A percentile compares a stretch with the other conserved stretches of the same genome.
Evolutionary conservation across 2,797 vertebrate species (phyloP).

Genomic region (Philypnodon macrostomus): DNA sequence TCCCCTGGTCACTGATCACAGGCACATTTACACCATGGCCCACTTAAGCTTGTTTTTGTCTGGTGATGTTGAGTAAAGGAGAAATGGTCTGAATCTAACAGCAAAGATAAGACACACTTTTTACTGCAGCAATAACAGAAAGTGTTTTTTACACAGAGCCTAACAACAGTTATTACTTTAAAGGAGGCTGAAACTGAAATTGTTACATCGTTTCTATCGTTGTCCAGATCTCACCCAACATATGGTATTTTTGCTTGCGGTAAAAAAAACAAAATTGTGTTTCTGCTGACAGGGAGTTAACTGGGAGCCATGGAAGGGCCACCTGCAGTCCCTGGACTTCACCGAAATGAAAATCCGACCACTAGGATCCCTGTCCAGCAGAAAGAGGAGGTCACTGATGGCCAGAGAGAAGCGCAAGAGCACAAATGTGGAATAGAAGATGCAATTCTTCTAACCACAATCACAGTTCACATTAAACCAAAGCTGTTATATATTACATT

Average conservation of each 20-base stretch:
- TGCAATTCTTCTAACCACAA: not conserved
- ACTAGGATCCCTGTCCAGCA: conserved; percentile 52
- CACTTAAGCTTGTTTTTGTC: conserved; percentile 45
- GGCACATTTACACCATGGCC: conserved; percentile 16
- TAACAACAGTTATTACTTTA: conserved; percentile 66
- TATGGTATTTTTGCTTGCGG: too few species aligned
- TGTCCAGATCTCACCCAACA: conserved; percentile 43
- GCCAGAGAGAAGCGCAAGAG: conserved; percentile 57
- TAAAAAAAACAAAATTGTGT: too few species aligned
- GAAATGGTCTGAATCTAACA: conserved; percentile 66
- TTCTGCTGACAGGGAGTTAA: conserved; percentile 82
- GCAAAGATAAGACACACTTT: conserved; percentile 60
- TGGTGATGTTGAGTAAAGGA: conserved; percentile 47
- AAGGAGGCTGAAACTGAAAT: conserved; percentile 48
- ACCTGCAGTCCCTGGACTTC: conserved; percentile 85
- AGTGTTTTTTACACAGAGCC: conserved; percentile 60
- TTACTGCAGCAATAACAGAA: conserved; percentile 51
- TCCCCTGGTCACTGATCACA: conserved; percentile 45
- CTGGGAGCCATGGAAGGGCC: conserved; percentile 92
- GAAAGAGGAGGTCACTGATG: conserved; percentile 72
- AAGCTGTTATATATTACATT: conserved; percentile 3
- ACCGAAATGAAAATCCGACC: conserved; percentile 87
- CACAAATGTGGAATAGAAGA: conserved; percentile 29
- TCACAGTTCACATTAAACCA: conserved; percentile 20
- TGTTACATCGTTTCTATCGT: conserved; percentile 45